Conservation (phyloP, 2,113 vertebrate species). For the Furnarius figulus region DNA sequence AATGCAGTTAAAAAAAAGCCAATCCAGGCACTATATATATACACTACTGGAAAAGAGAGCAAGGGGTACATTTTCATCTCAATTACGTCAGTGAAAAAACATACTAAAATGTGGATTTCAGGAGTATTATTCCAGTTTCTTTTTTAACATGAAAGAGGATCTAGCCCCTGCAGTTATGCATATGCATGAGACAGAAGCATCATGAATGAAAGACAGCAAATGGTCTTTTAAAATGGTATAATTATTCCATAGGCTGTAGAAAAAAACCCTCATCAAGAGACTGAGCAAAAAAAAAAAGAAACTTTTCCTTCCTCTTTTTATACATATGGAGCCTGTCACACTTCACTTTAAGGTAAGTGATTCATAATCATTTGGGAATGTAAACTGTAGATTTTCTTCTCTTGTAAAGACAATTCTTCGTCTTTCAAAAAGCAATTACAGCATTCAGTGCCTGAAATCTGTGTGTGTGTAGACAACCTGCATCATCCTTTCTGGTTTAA, state of each 20-base stretch:
- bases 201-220: slow-evolving; percentile 29
- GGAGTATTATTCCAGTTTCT: neutral
- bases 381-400: slow-evolving; percentile 34
- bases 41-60: neutral
- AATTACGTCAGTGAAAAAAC: neutral
- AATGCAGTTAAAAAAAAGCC: neutral
- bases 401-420: neutral
- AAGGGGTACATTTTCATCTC: neutral
- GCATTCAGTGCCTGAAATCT: neutral
- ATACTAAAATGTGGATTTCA: neutral
- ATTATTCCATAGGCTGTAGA: neutral
- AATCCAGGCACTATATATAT: neutral
- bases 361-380: slow-evolving; percentile 13
- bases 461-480: neutral
- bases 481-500: neutral
- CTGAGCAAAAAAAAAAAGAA: neutral
- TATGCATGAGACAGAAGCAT: neutral
- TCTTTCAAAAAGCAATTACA: slow-evolving; percentile 18
- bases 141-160: neutral
- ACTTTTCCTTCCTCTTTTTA: neutral
- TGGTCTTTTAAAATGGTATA: neutral
- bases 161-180: neutral
- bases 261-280: neutral
- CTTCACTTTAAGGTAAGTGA: slow-evolving; percentile 42
- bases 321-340: neutral